Conservation (phyloP, 2,797 vertebrate species). For the Gadopsis bispinosus region DNA sequence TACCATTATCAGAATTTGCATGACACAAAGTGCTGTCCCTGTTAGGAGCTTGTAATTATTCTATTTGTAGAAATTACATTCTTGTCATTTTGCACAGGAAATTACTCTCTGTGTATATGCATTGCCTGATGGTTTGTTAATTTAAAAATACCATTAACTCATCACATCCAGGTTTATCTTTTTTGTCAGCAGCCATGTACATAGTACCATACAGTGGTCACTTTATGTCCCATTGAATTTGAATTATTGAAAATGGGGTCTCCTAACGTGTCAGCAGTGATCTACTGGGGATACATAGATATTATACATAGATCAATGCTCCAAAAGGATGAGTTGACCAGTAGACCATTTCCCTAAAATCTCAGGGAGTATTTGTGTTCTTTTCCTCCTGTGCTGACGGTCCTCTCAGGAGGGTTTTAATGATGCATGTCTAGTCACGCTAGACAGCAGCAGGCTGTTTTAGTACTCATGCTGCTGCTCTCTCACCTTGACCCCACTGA, state of each 20-base stretch:
- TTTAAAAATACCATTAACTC: conserved; percentile 6
- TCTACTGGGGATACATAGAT: background rate
- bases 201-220: background rate
- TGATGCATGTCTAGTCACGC: conserved; percentile 56
- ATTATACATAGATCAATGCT: background rate
- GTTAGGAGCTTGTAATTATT: conserved; percentile 21
- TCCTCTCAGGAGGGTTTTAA: conserved; percentile 74
- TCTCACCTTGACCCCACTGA: conserved; percentile 77
- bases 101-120: background rate
- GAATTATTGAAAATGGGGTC: background rate
- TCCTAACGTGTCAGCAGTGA: background rate
- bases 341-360: conserved; percentile 15
- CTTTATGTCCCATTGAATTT: background rate
- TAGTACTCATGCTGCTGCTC: conserved; percentile 75
- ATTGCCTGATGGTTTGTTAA: conserved; percentile 27
- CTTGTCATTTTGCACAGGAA: conserved; percentile 32
- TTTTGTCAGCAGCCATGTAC: background rate
- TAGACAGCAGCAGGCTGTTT: conserved; percentile 74
- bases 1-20: conserved; percentile 50
- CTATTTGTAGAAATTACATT: conserved; percentile 34
- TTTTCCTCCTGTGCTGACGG: conserved; percentile 64
- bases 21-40: conserved; percentile 38
- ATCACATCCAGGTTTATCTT: conserved; percentile 1
- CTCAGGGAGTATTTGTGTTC: conserved; percentile 66
- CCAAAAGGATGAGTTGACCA: conserved; percentile 31